Evolutionary conservation across 2,888 invertebrate species (phyloP), one percentile per base, ranked within the genome.

Genomic region (Cotesia congregata): DNA sequence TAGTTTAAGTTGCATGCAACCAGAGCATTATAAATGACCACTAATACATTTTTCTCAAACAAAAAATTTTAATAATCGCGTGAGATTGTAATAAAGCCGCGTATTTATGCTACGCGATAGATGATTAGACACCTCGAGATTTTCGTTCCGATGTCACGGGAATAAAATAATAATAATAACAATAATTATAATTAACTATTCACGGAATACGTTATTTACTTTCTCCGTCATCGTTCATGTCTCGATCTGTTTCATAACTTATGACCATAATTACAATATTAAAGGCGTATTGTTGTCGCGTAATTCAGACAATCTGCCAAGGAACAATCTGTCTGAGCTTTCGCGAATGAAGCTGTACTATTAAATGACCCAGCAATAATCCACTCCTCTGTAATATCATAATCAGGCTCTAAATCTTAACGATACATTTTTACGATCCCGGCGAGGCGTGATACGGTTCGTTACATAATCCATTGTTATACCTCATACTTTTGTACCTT

Each of bases 401-500:
- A 17, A 30, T 60, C 70, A 38, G 72, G 69, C 72, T 76, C 72
- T 69, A 59, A 67, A 78, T 78, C 74, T 76, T 74, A 78, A 77
- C 75, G 71, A 76, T 76, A 72, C 30, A 67, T 74, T 76, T 80
- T 76, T 77, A 77, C 39, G 74, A 76, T 80, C 74, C 41, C 39
- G 40, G 38, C 65, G 60, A 60, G 74, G 65, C 40, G 67, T 69
- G 67, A 65, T 39, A 72, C 74, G 75, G 72, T 78, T 78, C 68
- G 72, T 78, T 78, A 72, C 75, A 76, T 78, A 77, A 80, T 72
- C 77, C 67, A 80, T 77, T 78, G 76, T 78, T 70, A 69, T 73
- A 74, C 67, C 38, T 30, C 30, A 30, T 30, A 30, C 30, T 30
- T 30, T 30, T 30, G 30, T 30, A 30, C 30, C 3, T 30, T 30